Evolutionary conservation across 2,888 invertebrate species (phyloP).

Genomic region (Mimumesa dahlbomi): DNA sequence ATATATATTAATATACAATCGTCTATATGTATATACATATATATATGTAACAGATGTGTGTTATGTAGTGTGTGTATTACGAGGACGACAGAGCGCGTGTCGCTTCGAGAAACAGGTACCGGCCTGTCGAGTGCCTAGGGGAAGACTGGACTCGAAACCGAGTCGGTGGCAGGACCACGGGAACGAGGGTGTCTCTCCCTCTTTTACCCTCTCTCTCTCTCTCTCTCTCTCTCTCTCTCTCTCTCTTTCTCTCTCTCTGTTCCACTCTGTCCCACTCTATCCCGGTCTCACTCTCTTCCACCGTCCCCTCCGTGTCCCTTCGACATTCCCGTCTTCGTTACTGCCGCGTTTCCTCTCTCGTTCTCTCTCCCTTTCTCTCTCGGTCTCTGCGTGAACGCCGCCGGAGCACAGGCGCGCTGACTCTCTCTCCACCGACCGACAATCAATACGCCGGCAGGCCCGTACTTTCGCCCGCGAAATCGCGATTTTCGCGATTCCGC

Average conservation of each 20-base stretch:
- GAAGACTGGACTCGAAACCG: slow-evolving; percentile 76
- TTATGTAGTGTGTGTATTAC: slow-evolving; percentile 28
- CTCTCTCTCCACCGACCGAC: slow-evolving; percentile 63
- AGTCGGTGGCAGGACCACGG: slow-evolving; percentile 63
- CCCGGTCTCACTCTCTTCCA: slow-evolving; percentile 30
- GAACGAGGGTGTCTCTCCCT: slow-evolving; percentile 49
- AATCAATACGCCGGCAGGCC: slow-evolving; percentile 78
- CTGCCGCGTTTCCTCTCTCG: neutral
- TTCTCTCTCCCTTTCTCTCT: neutral
- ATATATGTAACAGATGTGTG: slow-evolving; percentile 22
- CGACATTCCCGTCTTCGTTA: neutral
- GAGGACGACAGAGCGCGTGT: slow-evolving; percentile 58
- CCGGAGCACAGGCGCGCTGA: slow-evolving; percentile 59
- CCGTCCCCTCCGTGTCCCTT: slow-evolving; percentile 6
- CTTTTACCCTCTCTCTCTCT: slow-evolving; percentile 24
- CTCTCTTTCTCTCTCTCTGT: slow-evolving; percentile 29
- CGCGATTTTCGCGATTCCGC: slow-evolving; percentile 68
- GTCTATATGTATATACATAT: neutral
- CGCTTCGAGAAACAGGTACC: slow-evolving; percentile 64
- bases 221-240: slow-evolving; percentile 18
- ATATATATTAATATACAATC: slow-evolving; percentile 3
- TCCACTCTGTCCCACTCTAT: slow-evolving; percentile 30
- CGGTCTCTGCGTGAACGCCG: slow-evolving; percentile 43
- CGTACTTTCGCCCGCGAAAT: slow-evolving; percentile 75
- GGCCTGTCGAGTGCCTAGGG: slow-evolving; percentile 78